Evolutionary conservation across 1,140 invertebrate genomes (phyloP), one percentile per base, ranked within the genome.

Genomic region (Brachionus koreanus): DNA sequence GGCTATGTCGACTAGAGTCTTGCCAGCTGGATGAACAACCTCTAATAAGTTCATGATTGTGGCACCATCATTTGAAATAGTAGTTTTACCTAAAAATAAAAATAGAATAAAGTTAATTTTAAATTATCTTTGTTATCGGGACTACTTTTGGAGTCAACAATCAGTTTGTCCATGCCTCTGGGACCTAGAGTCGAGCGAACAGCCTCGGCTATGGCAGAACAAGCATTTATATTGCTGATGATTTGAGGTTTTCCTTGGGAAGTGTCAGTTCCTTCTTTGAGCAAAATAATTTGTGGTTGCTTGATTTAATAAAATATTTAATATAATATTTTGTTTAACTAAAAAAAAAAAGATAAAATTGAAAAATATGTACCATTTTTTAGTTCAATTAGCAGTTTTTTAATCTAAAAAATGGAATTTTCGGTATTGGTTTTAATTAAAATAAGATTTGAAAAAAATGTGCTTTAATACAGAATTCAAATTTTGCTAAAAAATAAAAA

Each of bases 141-240:
- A 6, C 39, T 81, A 33, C 43, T 33, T 65, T 25, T 33, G 61
- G 46, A 72, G 57, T 96, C 93, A 1, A 99, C 95, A 85, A 99
- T 98, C 25, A 99, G 90, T 88, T 99, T 99, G 88, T 99, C 98
- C 97, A 99, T 98, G 42, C 98, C 98, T 39, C 97, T 91, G 61
- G 98, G 98, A 83, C 98, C 98, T 9, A 99, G 90, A 3, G 98
- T 99, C 16, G 98, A 98, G 57, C 96, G 91, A 37, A 96, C 94
- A 75, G 96, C 94, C 91, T 99, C 97, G 19, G 95, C 94, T 61
- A 99, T 93, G 10, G 93, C 91, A 89, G 96, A 94, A 87, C 98
- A 99, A n/a, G 98, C 98, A 92, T 95, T 98, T 88, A 99, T 99
- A 88, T 99, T 99, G 57, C 95, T 98, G 83, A 99, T 92, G 61